These are phyloP conservation scores for Eupeodes corollae DNA, from an alignment of 1,140 invertebrate genomes.

Conservation along the genomic window DNA sequence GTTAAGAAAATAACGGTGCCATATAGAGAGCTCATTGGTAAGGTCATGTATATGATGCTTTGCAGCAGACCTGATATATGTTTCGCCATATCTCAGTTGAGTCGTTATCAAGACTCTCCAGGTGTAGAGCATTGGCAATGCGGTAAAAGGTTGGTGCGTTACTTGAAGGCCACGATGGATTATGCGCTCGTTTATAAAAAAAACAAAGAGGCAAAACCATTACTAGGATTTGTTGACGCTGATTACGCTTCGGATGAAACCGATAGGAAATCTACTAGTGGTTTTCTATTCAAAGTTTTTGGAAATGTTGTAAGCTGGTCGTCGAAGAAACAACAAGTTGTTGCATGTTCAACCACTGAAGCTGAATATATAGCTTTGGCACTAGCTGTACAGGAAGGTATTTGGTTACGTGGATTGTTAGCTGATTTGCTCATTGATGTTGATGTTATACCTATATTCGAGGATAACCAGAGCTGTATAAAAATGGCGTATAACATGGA, in stretches of 20 bases:
- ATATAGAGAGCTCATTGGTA: no score
- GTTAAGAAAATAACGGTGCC: not conserved
- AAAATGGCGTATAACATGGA: conserved; percentile 26
- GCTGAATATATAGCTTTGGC: conserved; percentile 8
- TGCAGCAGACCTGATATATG: no score
- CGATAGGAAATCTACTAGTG: conserved; percentile 3
- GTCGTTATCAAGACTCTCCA: no score
- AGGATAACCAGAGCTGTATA: conserved; percentile 28
- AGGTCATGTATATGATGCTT: no score
- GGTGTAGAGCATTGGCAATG: no score
- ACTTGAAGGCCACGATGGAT: conserved; percentile 19
- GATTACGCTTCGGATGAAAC: conserved; percentile 7
- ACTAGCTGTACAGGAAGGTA: conserved; percentile 4
- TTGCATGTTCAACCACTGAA: conserved; percentile 27
- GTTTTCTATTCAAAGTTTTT: conserved; percentile 6
- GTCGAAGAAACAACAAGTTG: conserved; percentile 8
- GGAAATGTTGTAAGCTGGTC: conserved; percentile 1
- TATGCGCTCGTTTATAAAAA: conserved; percentile 4
- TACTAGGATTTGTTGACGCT: not conserved
- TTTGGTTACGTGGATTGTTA: conserved; percentile 2
- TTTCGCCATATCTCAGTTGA: no score
- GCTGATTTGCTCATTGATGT: conserved; percentile 1
- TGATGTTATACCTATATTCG: conserved; percentile 6
- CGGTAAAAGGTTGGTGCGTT: no score
- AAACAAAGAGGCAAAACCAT: no score